Evolutionary conservation across 1,140 invertebrate species (phyloP), one percentile per base, ranked within the genome.

Genomic region (Aphaenogaster rudis): DNA sequence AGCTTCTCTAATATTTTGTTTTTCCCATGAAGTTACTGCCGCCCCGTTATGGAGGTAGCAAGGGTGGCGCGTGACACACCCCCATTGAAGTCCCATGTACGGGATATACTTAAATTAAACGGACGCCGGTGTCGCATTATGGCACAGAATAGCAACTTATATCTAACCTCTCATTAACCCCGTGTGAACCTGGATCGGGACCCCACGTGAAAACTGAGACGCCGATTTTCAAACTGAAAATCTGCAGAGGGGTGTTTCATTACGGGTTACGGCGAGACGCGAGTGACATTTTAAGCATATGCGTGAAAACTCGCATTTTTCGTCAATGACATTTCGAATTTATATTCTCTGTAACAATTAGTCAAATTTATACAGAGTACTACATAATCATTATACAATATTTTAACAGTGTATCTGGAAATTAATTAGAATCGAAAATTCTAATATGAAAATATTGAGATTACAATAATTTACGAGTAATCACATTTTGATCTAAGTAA

Each of bases 111-210:
- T 93, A 94, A 93, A 93, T 95, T 95, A 95, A 95, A 95, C 92
- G 93, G 91, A 92, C 91, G 91, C 92, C 88, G 89, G 93, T 94
- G 93, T 94, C 91, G 86, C 93, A 93, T 93, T 95, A 94, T 93
- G 78, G 79, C 76, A 52, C 72, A 88, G 91, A 93, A 93, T 93
- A 88, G 91, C 93, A 93, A 94, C 94, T 95, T 95, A 95, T 95
- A 95, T 93, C 94, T 95, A 95, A 95, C 95, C 95, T 94, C 92
- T 95, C 91, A 95, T 95, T 95, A 95, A 94, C 92, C 89, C 90
- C 94, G 94, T 95, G 94, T 93, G 94, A 95, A 95, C 93, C 86
- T 72, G 80, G 9, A 87, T 71, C 86, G 64, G 86, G 50, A 67
- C 66, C 63, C 72, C 61, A 79, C 69, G 61, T 90, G 90, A 88